phyloP scores from a whole-genome alignment of 2,797 vertebrate genomes.

The Sternotherus odoratus region DNA sequence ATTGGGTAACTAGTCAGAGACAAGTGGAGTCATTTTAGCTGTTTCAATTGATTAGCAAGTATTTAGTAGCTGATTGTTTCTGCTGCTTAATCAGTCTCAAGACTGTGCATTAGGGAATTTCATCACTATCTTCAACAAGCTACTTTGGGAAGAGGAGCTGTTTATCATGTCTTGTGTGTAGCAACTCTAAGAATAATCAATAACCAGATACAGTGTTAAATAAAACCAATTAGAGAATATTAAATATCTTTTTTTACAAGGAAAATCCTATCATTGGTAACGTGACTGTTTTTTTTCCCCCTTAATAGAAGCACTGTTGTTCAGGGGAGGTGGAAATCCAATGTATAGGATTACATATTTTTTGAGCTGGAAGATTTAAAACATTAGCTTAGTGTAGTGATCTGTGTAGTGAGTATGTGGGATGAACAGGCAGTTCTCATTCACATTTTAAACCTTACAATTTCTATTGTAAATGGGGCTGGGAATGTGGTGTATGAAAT shows the following conservation, averaged over 20 bases:
- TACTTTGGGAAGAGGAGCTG: conserved; percentile 1
- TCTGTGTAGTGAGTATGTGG: neutral
- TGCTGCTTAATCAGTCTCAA: neutral
- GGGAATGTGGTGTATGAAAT: neutral
- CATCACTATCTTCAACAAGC: neutral
- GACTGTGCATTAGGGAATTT: neutral
- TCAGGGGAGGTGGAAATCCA: neutral
- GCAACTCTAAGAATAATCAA: conserved; percentile 5
- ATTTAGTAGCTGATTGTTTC: neutral
- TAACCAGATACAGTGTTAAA: conserved; percentile 26
- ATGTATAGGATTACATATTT: neutral
- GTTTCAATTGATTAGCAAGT: neutral
- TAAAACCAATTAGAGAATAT: conserved; percentile 16
- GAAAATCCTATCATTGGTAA: neutral
- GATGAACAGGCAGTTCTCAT: neutral
- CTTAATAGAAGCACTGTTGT: neutral
- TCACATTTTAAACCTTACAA: rapidly evolving
- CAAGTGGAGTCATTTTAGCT: neutral
- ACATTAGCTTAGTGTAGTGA: neutral
- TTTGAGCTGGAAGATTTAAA: neutral
- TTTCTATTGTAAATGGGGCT: neutral
- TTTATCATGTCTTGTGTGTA: neutral
- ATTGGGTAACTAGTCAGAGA: neutral
- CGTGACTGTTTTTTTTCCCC: neutral
- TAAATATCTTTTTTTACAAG: conserved; percentile 6